Evolutionary conservation across 1,140 invertebrate species (phyloP).

Genomic region (Spodoptera frugiperda): DNA sequence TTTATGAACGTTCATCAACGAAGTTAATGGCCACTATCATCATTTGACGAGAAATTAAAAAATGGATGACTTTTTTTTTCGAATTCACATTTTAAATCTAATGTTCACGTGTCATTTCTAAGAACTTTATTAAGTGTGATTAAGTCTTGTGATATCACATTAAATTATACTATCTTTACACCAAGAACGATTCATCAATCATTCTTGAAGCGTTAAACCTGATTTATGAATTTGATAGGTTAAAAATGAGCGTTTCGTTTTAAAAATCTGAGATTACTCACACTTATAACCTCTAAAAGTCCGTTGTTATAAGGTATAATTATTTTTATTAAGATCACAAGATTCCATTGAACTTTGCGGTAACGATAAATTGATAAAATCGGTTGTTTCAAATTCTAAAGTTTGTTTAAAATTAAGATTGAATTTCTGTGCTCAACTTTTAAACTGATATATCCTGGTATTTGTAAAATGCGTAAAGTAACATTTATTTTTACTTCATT

Average conservation of each 20-base stretch:
- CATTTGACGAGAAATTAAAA: constrained; percentile 2
- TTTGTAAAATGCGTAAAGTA: background rate
- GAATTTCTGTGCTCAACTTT: constrained; percentile 21
- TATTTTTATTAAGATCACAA: constrained; percentile 21
- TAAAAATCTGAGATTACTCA: constrained; percentile 38
- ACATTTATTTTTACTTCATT: too few relatives aligned
- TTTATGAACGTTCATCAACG: constrained; percentile 2
- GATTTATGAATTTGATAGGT: constrained; percentile 44
- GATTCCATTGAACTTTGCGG: constrained; percentile 20
- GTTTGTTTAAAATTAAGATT: background rate
- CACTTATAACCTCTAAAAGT: constrained; percentile 28
- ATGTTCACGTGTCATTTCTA: constrained; percentile 40
- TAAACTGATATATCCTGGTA: background rate
- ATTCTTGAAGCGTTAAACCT: constrained; percentile 30
- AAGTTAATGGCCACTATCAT: background rate
- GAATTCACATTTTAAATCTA: constrained; percentile 31
- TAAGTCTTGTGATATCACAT: constrained; percentile 34
- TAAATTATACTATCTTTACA: constrained; percentile 41
- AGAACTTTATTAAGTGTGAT: constrained; percentile 42
- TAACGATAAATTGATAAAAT: constrained; percentile 18
- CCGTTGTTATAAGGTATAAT: constrained; percentile 26
- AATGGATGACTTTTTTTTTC: background rate
- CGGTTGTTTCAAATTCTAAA: constrained; percentile 4
- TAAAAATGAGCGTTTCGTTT: constrained; percentile 33
- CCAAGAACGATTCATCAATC: constrained; percentile 36